These are phyloP conservation scores for Tympanoctomys barrerae DNA, from an alignment of 2,797 vertebrate species.

Conservation along the genomic window DNA sequence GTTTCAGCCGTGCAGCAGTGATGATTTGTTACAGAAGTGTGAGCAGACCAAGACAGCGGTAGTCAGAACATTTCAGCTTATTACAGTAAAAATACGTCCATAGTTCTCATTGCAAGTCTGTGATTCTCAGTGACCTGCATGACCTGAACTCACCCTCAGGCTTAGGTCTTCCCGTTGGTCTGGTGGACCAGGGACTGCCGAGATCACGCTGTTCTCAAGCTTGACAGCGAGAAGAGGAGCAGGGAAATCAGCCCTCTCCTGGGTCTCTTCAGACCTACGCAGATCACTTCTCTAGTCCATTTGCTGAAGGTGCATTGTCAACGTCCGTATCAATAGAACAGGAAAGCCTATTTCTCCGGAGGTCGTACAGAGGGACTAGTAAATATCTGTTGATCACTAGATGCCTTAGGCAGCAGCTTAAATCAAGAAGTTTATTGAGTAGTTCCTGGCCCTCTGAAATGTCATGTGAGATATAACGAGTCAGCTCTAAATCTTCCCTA, in stretches of 20 bases:
- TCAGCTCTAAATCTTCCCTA: not conserved
- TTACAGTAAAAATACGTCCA: not conserved
- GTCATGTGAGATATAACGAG: not conserved
- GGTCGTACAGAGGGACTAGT: not conserved
- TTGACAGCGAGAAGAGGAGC: not conserved
- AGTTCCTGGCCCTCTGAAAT: not conserved
- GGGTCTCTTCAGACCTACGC: not conserved
- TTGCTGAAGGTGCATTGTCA: not conserved
- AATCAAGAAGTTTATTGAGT: not conserved
- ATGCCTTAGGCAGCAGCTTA: not conserved
- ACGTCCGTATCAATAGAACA: not conserved
- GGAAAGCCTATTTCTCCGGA: not conserved
- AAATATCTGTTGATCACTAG: not conserved
- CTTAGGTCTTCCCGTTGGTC: not conserved
- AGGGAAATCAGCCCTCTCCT: not conserved
- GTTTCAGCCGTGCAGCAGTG: not conserved
- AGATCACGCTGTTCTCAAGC: not conserved
- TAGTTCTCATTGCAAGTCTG: not conserved
- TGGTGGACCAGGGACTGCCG: not conserved
- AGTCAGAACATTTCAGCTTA: not conserved
- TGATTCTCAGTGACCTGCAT: not conserved
- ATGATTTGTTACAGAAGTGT: not conserved
- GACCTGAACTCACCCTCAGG: not conserved
- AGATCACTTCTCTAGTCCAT: not conserved
- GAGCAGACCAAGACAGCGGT: not conserved